Base-by-base conservation (phyloP, 2,888 invertebrate species). In the Steinernema carpocapsae region DNA sequence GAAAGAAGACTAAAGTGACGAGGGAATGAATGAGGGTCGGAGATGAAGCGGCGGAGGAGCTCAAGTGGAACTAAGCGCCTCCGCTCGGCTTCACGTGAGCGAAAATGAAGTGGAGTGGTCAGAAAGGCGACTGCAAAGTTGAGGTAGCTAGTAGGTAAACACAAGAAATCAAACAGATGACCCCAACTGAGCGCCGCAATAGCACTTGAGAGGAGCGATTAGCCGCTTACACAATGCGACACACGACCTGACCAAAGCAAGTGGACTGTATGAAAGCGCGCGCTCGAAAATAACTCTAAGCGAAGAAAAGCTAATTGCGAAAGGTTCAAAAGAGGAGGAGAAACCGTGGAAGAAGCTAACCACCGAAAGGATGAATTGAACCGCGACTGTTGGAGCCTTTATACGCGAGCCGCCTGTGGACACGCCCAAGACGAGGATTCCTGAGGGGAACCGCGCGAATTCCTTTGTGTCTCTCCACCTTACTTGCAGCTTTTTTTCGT, bases 151-250 rank as follows among this genome's bases (percentile, higher is more conserved):
- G 6, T 64, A 26, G 64, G 32, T 32, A 64, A 64, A 64, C 64
- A 64, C 37, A 22, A 26, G 64, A 64, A 29, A 32, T 29, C 64
- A 64, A 64, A 64, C 64, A 64, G 64, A 64, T 32, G 64, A 64
- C 64, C 64, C 17, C 22, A 37, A 37, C 37, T 3, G 37, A 37
- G 37, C 37, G 37, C 32, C 32, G 64, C 48, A 48, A 48, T 7
- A 32, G 64, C 64, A 17, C 64, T 64, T 26, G 64, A 64, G 64
- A 32, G 64, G 19, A 32, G 10, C 29, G 64, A 64, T 64, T 64
- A 64, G 64, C 32, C 64, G 64, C 64, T 64, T 64, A 64, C 64
- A 64, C 64, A 64, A 64, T 64, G 64, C 64, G 64, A 64, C 64
- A 64, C 22, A 19, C 48, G 56, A 17, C 12, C 64, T 48, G 17